Base-by-base conservation (phyloP, 2,888 invertebrate genomes). In the Tetramorium bicarinatum region DNA sequence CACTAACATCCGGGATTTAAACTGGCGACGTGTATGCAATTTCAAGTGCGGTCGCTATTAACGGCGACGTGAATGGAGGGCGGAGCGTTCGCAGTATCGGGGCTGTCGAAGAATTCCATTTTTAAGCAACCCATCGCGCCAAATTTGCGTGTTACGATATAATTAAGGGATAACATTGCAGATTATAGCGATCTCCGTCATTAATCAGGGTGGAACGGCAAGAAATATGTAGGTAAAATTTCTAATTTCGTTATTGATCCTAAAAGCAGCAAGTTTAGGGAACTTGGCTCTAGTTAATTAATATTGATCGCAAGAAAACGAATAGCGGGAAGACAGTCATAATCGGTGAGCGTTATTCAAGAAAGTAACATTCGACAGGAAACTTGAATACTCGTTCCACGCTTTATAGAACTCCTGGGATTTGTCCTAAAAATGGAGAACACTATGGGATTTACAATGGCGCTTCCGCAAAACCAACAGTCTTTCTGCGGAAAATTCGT, bases 361-460 rank as follows among this genome's bases (percentile, higher is more conserved):
- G 66, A 66, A 34, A 77, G 9, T 66, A 52, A 44, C 41, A 41
- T 47, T 80, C 72, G 47, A 67, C 64, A 54, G 47, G 71, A 88
- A 86, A 83, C 81, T 85, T 79, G 75, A 88, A 59, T 52, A 47
- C 69, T 44, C 76, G 77, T 62, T 84, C 64, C 81, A 75, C 56
- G 72, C 66, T 88, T 88, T 75, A 84, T 75, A 77, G 71, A 49
- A 84, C 86, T 77, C 81, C 25, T 71, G 86, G 86, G 25, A 88
- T 83, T 83, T 44, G 76, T 81, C 2, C 61, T 41, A 59, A 61
- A 61, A 87, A 79, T 47, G 44, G 49, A 71, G 71, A 85, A 61
- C 77, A 49, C 15, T 75, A 38, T 62, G 29, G 64, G 59, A 59
- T 81, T 34, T 74, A 54, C 61, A 59, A 62, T 25, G 44, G n/a